Evolutionary conservation across 2,113 vertebrate species (phyloP), one percentile per base, ranked within the genome.

Genomic region (Bubo blakistoni): DNA sequence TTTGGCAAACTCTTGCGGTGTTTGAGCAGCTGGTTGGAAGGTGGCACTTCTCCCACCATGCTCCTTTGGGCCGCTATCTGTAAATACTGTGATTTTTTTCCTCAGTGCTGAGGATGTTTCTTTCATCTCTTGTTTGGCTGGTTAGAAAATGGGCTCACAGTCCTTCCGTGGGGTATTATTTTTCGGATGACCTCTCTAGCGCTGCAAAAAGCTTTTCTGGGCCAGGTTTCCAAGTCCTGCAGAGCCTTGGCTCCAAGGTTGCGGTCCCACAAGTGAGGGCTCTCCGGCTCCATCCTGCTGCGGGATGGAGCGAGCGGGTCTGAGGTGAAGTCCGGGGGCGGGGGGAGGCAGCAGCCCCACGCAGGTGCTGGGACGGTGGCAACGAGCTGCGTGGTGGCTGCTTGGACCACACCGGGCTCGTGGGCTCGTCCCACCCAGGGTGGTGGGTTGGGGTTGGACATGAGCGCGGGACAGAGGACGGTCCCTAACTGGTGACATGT

Each of bases 101-200:
- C 25, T 26, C 1, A 0, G 42, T 0, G 0, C 55, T 10, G 47
- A 61, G 81, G 42, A 13, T 8, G 55, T 54, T 69, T 17, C 79
- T 34, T n/a, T 44, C 44, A 1, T 30, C 86, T 66, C 81, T 49
- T 3, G 1, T 26, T 40, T 9, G 34, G n/a, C 71, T 74, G 2
- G 0, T 40, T 54, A n/a, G 55, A 15, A 19, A 17, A 15, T 0
- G 36, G 54, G 40, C 67, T 73, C 4, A 0, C 0, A 8, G 74
- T 32, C 54, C 40, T 52, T 69, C 42, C 0, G 0, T 2, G 26
- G 61, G 52, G 26, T 8, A 0, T 25, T 62, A 0, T 17, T 61
- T 62, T 72, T 16, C 5, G 7, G 36, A 8, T 36, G 12, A 15
- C 44, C 22, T 58, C 3, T 1, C 16, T 16, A 6, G 34, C 1